Conservation (phyloP, 2,113 vertebrate species). For the Willisornis vidua region DNA sequence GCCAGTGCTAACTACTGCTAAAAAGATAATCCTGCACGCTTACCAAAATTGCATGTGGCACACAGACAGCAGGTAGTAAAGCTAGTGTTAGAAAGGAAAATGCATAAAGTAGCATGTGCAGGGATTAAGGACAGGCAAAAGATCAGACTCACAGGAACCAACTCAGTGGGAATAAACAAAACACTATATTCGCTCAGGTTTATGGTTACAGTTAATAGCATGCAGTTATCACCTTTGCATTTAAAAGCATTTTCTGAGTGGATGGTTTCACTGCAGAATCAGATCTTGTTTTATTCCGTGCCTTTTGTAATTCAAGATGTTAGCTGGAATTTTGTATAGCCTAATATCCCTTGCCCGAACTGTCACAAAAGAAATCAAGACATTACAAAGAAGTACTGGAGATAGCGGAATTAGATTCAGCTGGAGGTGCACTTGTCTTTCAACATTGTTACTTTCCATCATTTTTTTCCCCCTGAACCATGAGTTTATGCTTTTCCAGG, state of each 20-base stretch:
- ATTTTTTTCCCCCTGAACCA: not conserved
- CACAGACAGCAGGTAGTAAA: not conserved
- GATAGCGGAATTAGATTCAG: not conserved
- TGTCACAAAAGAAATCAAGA: not conserved
- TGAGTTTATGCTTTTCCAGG: not conserved
- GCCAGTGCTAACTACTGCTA: not conserved
- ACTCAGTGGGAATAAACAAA: not conserved
- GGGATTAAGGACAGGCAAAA: slow-evolving; percentile 7
- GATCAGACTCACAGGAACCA: not conserved
- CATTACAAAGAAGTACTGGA: not conserved
- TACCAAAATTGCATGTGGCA: not conserved
- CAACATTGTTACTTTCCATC: not conserved
- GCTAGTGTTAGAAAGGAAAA: not conserved
- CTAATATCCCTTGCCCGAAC: not conserved
- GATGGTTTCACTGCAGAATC: not conserved
- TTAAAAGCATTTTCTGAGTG: not conserved
- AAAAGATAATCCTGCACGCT: not conserved
- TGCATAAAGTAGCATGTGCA: not conserved
- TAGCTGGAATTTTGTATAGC: not conserved
- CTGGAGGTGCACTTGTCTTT: not conserved
- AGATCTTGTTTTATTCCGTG: not conserved
- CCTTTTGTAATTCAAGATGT: not conserved
- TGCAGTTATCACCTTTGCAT: not conserved
- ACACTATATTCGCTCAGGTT: not conserved
- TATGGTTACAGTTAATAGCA: not conserved